phyloP scores from a whole-genome alignment of 1,140 invertebrate species.

The Limonius californicus region DNA sequence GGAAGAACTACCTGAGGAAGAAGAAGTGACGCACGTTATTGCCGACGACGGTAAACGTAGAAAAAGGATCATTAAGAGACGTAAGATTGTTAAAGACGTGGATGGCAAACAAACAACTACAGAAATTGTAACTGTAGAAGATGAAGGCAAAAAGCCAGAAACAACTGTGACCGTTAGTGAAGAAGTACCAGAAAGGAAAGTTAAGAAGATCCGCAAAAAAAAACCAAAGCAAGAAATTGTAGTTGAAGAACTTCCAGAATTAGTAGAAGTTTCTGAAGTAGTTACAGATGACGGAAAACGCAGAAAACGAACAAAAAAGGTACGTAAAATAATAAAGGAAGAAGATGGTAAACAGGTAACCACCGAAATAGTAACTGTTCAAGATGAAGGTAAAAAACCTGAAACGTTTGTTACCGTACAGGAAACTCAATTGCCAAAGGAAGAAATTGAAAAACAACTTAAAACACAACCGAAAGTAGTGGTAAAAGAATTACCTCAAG shows the following conservation, averaged over 20 bases:
- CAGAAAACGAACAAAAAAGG: constrained; percentile 38
- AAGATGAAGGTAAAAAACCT: constrained; percentile 47
- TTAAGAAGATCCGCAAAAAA: constrained; percentile 32
- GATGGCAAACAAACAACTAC: constrained; percentile 31
- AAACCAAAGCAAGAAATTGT: constrained; percentile 38
- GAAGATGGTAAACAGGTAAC: constrained; percentile 40
- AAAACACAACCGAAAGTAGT: constrained; percentile 30
- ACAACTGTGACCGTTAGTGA: constrained; percentile 36
- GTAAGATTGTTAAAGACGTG: constrained; percentile 38
- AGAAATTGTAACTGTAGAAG: constrained; percentile 36
- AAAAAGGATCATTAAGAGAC: constrained; percentile 16
- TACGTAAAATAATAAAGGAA: constrained; percentile 42
- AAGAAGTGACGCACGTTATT: constrained; percentile 24
- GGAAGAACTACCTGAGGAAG: constrained; percentile 20
- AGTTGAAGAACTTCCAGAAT: constrained; percentile 29
- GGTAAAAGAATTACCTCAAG: constrained; percentile 28
- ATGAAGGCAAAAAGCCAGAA: constrained; percentile 39
- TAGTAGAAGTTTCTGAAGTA: constrained; percentile 44
- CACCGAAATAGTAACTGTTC: constrained; percentile 46
- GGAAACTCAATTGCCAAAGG: constrained; percentile 22
- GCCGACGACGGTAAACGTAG: constrained; percentile 21
- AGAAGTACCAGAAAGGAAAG: constrained; percentile 32
- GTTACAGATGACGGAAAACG: constrained; percentile 39
- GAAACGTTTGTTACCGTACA: constrained; percentile 36
- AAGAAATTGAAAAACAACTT: constrained; percentile 40